Conservation (phyloP, 2,113 vertebrate genomes). For the Leptobrachium ailaonicum region DNA sequence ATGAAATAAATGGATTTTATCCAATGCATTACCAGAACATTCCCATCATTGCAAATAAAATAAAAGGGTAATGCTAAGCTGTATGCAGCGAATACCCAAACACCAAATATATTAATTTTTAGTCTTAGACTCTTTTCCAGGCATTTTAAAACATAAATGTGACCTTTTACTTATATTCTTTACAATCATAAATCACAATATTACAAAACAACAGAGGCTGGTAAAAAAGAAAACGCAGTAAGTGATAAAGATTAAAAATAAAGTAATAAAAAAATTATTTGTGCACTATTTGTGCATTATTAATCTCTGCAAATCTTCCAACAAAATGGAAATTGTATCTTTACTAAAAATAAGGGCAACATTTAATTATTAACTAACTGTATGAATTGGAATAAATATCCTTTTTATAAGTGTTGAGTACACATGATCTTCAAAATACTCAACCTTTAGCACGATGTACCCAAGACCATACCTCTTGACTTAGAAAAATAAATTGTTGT, state of each 20-base stretch:
- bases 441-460: not conserved
- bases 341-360: slow-evolving; percentile 2
- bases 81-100: slow-evolving; percentile 23
- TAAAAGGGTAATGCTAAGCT: slow-evolving; percentile 30
- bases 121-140: not conserved
- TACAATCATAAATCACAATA: not conserved
- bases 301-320: not conserved
- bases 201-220: not conserved
- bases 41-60: slow-evolving; percentile 34
- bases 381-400: not conserved
- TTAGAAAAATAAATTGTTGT: not conserved
- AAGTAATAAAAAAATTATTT: not conserved
- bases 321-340: not conserved
- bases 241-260: not conserved
- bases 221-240: not conserved
- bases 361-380: slow-evolving; percentile 14
- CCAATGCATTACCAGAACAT: slow-evolving; percentile 21
- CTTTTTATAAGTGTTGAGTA: slow-evolving; percentile 13
- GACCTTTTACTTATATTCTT: not conserved
- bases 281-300: not conserved
- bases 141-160: slow-evolving; percentile 25
- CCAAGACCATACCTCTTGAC: slow-evolving; percentile 27
- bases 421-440: slow-evolving; percentile 18
- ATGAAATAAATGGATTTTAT: not conserved
- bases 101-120: slow-evolving; percentile 30